Percentiles rank a stretch among this genome's conserved stretches.
Evolutionary conservation across 2,888 invertebrate species (phyloP).

Genomic region (Exocentrus adspersus): DNA sequence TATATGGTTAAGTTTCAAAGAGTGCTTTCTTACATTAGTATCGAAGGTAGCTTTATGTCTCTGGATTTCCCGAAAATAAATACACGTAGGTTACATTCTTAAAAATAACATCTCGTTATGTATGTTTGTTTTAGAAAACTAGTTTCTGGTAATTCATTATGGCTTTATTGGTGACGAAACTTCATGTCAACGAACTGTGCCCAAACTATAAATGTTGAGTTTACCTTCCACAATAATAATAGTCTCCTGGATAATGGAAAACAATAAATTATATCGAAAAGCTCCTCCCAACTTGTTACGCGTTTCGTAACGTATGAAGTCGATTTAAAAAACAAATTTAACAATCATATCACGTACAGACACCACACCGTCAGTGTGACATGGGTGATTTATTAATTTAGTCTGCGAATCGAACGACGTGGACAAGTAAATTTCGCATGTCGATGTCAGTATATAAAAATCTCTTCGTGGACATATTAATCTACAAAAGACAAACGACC

Average conservation of each 20-base stretch:
- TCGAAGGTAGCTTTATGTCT: neutral
- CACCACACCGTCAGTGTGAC: neutral
- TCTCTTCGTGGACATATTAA: neutral
- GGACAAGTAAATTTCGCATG: neutral
- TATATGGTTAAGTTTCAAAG: neutral
- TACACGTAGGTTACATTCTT: neutral
- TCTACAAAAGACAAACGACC: neutral
- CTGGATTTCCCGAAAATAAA: neutral
- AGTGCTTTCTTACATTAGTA: slow-evolving; percentile 1
- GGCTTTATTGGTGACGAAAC: neutral
- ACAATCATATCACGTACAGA: neutral
- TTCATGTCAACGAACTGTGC: neutral
- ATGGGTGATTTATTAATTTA: neutral
- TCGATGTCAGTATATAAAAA: neutral
- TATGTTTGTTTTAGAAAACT: neutral
- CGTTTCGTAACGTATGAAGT: neutral
- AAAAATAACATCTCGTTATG: no score
- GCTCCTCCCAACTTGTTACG: neutral
- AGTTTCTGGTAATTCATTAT: no score
- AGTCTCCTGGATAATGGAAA: neutral
- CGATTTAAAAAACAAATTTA: neutral
- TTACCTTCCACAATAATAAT: neutral
- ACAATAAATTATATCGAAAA: neutral
- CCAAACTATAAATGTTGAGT: neutral
- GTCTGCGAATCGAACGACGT: neutral